phyloP scores from a whole-genome alignment of 2,797 vertebrate genomes.

The Coccyzus lansbergi region DNA sequence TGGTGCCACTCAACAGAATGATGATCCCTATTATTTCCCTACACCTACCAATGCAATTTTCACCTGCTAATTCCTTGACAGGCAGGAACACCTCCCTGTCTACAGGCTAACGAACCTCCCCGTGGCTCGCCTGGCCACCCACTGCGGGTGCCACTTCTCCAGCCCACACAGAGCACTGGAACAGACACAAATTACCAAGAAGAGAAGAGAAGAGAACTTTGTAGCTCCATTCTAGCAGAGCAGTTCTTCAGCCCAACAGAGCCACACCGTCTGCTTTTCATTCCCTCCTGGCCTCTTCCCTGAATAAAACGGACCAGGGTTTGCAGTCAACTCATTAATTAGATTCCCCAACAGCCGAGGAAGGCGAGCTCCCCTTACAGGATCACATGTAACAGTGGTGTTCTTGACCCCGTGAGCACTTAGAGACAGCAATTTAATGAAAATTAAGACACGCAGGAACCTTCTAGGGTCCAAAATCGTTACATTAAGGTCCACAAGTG shows the following conservation, averaged over 20 bases:
- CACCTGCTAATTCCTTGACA: neutral
- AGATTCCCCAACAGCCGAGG: neutral
- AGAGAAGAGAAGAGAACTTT: too few relatives aligned
- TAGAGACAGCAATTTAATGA: neutral
- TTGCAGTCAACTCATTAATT: neutral
- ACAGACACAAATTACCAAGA: neutral
- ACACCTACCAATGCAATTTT: neutral
- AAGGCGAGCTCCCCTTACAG: neutral
- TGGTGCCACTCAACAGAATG: neutral
- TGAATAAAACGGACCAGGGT: accelerated
- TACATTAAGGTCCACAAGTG: accelerated
- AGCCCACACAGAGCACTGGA: neutral
- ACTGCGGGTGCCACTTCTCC: neutral
- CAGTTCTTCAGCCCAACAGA: neutral
- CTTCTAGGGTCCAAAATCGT: neutral
- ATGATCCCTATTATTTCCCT: neutral
- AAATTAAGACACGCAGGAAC: accelerated
- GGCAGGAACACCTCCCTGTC: neutral
- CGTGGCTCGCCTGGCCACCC: accelerated
- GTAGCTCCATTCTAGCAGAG: neutral
- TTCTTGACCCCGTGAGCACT: neutral
- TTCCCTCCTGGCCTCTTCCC: neutral
- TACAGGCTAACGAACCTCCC: neutral
- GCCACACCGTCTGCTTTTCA: neutral
- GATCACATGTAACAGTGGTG: accelerated